A percentile compares a stretch with the other conserved stretches of the same genome.
These are phyloP conservation scores for Adelges cooleyi DNA, from an alignment of 1,140 invertebrate genomes.

Conservation along the genomic window DNA sequence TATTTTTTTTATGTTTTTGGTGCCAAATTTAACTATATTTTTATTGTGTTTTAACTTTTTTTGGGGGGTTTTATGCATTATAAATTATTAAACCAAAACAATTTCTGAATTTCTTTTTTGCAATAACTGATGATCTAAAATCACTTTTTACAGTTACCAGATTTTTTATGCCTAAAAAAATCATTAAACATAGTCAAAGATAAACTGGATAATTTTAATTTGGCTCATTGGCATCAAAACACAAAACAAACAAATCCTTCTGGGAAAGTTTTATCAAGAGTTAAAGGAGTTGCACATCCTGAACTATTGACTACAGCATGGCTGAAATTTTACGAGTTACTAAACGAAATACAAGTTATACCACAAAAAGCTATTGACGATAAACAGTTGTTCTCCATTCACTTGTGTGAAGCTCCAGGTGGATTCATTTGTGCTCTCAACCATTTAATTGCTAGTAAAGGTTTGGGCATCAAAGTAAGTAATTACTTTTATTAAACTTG, in stretches of 20 bases:
- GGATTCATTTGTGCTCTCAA: constrained; percentile 83
- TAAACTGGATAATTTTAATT: constrained; percentile 60
- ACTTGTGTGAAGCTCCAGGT: constrained; percentile 90
- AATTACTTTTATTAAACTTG: not conserved
- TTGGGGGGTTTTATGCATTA: no score
- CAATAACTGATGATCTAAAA: no score
- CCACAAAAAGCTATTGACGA: constrained; percentile 39
- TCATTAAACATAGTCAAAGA: constrained; percentile 67
- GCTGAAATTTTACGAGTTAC: constrained; percentile 83
- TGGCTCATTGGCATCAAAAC: constrained; percentile 68
- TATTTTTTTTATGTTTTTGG: no score
- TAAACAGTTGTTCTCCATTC: constrained; percentile 54
- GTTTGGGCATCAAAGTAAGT: constrained; percentile 38
- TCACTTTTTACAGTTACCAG: constrained; percentile 33
- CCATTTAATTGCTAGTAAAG: constrained; percentile 59
- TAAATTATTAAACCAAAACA: no score
- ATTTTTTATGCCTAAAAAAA: constrained; percentile 53
- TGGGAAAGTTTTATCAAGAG: constrained; percentile 49
- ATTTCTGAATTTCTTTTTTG: no score
- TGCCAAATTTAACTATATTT: no score
- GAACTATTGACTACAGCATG: constrained; percentile 76
- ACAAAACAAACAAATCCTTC: constrained; percentile 60
- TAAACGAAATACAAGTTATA: constrained; percentile 52
- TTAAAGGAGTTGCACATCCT: constrained; percentile 50
- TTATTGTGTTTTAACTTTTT: no score